Conservation (phyloP, 2,888 invertebrate species). For the Luperina nickerlii region DNA sequence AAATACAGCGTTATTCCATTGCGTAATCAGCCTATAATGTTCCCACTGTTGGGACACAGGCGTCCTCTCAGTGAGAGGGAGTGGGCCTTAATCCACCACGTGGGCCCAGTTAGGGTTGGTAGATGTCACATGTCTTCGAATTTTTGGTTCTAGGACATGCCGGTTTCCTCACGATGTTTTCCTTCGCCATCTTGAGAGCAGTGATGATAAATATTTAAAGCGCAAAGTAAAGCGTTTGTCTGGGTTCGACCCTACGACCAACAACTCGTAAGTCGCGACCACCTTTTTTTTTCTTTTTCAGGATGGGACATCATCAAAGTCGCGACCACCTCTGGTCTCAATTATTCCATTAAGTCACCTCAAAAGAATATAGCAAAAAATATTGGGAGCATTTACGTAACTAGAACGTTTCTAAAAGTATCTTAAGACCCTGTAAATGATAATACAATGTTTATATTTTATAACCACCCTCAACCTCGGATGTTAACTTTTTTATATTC, state of each 20-base stretch:
- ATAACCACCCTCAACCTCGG: conserved; percentile 12
- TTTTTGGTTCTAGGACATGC: background rate
- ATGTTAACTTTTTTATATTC: conserved; percentile 25
- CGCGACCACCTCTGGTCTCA: background rate
- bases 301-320: too few species aligned
- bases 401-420: conserved; percentile 5
- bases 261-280: background rate
- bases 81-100: background rate
- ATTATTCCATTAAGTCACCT: background rate
- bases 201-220: background rate
- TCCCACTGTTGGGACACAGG: too few species aligned
- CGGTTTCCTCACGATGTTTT: background rate
- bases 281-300: too few species aligned
- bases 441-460: conserved; percentile 22
- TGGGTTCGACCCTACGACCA: background rate
- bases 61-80: background rate
- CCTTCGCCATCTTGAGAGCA: background rate
- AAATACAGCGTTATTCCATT: background rate
- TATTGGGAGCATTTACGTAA: conserved; percentile 17
- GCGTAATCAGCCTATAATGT: too few species aligned
- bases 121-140: background rate
- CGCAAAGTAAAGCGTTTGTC: background rate
- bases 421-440: conserved; percentile 2
- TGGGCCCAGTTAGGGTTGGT: too few species aligned
- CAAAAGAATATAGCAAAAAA: conserved; percentile 7